These are phyloP conservation scores for Psilopsiagon aymara DNA, from an alignment of 2,113 vertebrate genomes.

Conservation along the genomic window DNA sequence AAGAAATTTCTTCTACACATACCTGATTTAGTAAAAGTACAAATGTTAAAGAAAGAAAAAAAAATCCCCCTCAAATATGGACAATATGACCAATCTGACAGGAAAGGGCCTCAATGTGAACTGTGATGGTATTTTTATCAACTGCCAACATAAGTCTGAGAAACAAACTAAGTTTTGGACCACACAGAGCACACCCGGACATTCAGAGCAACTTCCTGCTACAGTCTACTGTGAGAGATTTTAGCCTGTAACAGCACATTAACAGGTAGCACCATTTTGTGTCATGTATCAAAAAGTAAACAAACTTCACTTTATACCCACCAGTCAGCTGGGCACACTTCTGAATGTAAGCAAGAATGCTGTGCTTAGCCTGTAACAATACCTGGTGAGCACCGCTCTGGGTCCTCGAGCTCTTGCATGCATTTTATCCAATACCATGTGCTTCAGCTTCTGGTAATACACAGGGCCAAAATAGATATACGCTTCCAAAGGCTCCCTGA, in stretches of 20 bases:
- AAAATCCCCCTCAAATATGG: neutral
- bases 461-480: constrained; percentile 98
- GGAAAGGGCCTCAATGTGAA: neutral
- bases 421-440: constrained; percentile 99
- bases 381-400: constrained; percentile 97
- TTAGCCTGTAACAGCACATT: neutral
- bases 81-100: neutral
- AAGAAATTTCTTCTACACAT: neutral
- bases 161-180: neutral
- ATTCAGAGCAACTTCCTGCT: neutral
- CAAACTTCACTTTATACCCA: neutral
- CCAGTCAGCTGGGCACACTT: neutral
- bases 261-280: neutral
- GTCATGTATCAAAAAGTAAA: neutral
- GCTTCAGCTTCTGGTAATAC: constrained; percentile 98
- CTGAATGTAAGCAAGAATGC: neutral
- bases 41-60: neutral
- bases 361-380: neutral
- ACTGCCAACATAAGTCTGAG: neutral
- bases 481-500: constrained; percentile 93
- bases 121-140: neutral
- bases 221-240: neutral
- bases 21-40: neutral
- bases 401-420: constrained; percentile 95
- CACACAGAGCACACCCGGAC: neutral